Evolutionary conservation across 64 coral and sea anemone species (phyloP).

Genomic region (Exaiptasia diaphana): DNA sequence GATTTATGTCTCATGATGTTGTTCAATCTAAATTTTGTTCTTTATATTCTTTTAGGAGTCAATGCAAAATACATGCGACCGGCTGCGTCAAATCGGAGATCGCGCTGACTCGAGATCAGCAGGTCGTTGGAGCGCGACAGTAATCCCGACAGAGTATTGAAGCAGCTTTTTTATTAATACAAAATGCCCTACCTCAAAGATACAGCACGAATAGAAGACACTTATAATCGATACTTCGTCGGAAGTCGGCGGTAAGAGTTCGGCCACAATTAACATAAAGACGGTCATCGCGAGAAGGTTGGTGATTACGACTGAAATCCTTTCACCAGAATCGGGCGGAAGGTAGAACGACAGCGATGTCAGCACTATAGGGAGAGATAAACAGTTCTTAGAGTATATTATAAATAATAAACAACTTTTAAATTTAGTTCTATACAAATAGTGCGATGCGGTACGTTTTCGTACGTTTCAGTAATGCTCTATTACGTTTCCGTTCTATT

Average conservation of each 20-base stretch:
- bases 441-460: too few relatives aligned
- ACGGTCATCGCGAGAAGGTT: conserved; percentile 70
- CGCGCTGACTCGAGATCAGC: too few relatives aligned
- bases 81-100: too few relatives aligned
- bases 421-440: background rate
- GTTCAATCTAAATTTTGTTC: too few relatives aligned
- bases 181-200: conserved; percentile 57
- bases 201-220: conserved; percentile 54
- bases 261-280: conserved; percentile 59
- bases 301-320: conserved; percentile 57
- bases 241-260: conserved; percentile 55
- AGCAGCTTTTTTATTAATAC: too few relatives aligned
- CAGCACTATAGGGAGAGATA: background rate
- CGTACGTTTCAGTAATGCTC: too few relatives aligned
- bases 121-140: too few relatives aligned
- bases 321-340: conserved; percentile 60
- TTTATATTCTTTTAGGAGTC: too few relatives aligned
- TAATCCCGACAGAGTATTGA: too few relatives aligned
- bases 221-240: conserved; percentile 65
- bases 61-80: too few relatives aligned
- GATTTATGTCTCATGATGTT: too few relatives aligned
- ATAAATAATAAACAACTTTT: background rate
- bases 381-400: background rate
- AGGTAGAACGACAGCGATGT: conserved; percentile 64
- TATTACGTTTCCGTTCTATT: too few relatives aligned